Evolutionary conservation across 2,797 vertebrate genomes (phyloP).

Genomic region (Argya squamiceps): DNA sequence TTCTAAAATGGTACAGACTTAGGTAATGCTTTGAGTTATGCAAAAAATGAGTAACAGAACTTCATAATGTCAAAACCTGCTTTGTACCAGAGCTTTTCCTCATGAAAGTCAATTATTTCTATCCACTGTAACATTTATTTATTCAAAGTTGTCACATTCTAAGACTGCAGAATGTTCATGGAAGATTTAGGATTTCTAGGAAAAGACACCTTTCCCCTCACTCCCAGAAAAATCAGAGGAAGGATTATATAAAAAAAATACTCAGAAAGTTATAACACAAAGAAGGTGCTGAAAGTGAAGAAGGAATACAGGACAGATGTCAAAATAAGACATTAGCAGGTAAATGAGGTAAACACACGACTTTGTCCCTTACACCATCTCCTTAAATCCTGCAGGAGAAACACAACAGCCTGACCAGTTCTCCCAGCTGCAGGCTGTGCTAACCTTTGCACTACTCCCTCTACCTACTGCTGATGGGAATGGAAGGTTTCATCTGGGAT

Average conservation of each 20-base stretch:
- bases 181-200: neutral
- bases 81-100: neutral
- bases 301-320: neutral
- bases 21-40: neutral
- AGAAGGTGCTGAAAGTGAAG: neutral
- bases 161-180: neutral
- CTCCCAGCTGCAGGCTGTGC: neutral
- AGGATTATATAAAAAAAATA: neutral
- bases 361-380: neutral
- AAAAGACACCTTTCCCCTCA: neutral
- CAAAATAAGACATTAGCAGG: neutral
- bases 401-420: neutral
- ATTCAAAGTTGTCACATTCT: neutral
- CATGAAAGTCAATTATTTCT: neutral
- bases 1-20: neutral
- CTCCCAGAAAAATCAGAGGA: neutral
- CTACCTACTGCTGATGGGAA: neutral
- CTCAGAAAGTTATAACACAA: neutral
- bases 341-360: fast-evolving
- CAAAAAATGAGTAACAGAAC: neutral
- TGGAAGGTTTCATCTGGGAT: neutral
- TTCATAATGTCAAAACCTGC: neutral
- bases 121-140: neutral
- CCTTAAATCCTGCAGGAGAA: neutral
- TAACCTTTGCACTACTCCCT: neutral